These are phyloP conservation scores for Steromphala cineraria DNA, from an alignment of 2,888 invertebrate species.

Conservation along the genomic window DNA sequence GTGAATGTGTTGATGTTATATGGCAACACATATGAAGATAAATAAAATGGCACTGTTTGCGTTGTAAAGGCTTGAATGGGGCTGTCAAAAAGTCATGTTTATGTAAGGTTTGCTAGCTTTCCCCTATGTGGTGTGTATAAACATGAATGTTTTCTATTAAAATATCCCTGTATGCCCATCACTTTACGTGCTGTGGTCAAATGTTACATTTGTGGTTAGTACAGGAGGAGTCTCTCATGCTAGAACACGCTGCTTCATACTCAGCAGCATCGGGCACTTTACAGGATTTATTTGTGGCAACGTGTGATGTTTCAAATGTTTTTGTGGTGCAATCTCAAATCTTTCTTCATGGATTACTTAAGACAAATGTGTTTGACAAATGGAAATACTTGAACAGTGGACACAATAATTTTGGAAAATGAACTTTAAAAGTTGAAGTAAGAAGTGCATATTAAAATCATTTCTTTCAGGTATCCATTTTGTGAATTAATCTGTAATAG, in stretches of 20 bases:
- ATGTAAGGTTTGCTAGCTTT: not conserved
- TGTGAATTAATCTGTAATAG: no score
- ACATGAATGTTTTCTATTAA: conserved; percentile 27
- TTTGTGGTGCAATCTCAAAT: no score
- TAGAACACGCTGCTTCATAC: not conserved
- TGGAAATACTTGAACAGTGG: no score
- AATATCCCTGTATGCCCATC: conserved; percentile 13
- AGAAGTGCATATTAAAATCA: no score
- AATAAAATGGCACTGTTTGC: not conserved
- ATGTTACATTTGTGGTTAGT: conserved; percentile 1
- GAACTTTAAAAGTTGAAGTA: no score
- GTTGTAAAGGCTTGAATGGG: not conserved
- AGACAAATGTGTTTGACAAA: no score
- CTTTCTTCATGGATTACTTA: no score
- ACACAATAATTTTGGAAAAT: no score
- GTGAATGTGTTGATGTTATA: not conserved
- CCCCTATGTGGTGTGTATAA: conserved; percentile 14
- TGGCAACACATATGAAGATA: not conserved
- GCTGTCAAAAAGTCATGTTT: conserved; percentile 11
- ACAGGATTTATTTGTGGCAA: no score
- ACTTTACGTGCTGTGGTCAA: not conserved
- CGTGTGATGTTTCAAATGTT: no score
- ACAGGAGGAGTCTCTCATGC: not conserved
- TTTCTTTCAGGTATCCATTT: no score
- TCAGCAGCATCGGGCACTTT: not conserved